phyloP scores from a whole-genome alignment of 1,140 invertebrate species.

The Lineus longissimus region DNA sequence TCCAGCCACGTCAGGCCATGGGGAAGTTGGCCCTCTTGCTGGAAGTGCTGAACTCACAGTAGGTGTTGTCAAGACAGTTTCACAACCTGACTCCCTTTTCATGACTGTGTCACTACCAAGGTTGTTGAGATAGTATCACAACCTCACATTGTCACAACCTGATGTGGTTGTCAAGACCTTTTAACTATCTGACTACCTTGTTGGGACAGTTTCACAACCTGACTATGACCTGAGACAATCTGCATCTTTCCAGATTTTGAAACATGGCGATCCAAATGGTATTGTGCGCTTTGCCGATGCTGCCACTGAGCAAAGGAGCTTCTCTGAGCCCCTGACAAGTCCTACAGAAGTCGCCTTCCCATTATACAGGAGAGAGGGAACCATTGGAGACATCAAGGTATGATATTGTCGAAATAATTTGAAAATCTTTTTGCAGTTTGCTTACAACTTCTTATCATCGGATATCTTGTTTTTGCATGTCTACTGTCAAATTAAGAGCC shows the following conservation, averaged over 20 bases:
- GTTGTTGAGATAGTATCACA: too few relatives aligned
- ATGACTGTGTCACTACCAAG: background rate
- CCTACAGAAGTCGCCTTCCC: constrained; percentile 26
- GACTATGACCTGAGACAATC: background rate
- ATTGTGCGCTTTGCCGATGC: constrained; percentile 35
- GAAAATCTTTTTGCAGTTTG: too few relatives aligned
- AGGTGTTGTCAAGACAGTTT: too few relatives aligned
- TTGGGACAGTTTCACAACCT: too few relatives aligned
- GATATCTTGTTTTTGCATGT: too few relatives aligned
- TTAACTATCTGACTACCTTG: too few relatives aligned
- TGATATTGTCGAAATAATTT: too few relatives aligned
- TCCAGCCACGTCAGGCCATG: constrained; percentile 28
- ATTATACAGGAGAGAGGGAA: constrained; percentile 30
- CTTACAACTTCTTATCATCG: too few relatives aligned
- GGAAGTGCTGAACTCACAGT: constrained; percentile 38
- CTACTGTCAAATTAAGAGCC: too few relatives aligned
- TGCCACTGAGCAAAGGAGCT: constrained; percentile 15
- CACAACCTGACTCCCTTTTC: background rate
- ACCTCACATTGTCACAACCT: background rate
- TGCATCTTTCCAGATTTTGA: constrained; percentile 33
- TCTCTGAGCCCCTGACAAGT: background rate
- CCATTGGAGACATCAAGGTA: constrained; percentile 35
- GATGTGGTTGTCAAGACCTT: background rate
- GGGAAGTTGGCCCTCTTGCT: constrained; percentile 32
- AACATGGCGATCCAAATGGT: constrained; percentile 47